Base-by-base conservation (phyloP, 2,888 invertebrate genomes). In the Meandrusa payeni region DNA sequence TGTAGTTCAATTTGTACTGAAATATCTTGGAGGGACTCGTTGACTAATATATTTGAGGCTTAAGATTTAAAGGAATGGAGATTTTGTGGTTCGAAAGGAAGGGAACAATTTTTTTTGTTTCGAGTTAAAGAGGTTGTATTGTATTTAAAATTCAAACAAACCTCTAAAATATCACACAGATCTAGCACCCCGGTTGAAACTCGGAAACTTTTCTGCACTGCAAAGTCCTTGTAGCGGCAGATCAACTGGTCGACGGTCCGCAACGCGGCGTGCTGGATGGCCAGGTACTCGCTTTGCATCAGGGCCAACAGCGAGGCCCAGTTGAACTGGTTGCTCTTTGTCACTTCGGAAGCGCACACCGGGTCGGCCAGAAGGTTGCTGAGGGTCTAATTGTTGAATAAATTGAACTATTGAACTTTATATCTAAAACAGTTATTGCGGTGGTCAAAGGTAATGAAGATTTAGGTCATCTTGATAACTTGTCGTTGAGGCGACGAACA, bases 291-390 rank as follows among this genome's bases (percentile, higher is more conserved):
- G 57, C 89, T 87, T 51, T 76, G 76, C 64, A 89, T 81, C 28
- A 89, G 63, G 1, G 79, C 76, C 12, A 89, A 71, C 0, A 90
- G 61, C 0, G 80, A 71, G 0, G 75, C 68, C 76, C 90, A 88
- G 45, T 74, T 80, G 53, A 90, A 89, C 52, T 83, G 78, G 58
- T 80, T 69, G 51, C 76, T 85, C 56, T 81, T 85, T 0, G 86
- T 85, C 28, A 90, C 81, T 54, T 76, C 71, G 0, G 82, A 61
- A 0, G 82, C 81, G 17, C 82, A 86, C 0, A 77, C 57, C 0
- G 88, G 85, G 45, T 90, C 90, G 7, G 79, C 80, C n/a, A 90
- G 59, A 1, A 90, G 64, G 52, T 90, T 89, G 54, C 79, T 78
- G 2, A 90, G 54, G 0, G 77, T 82, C 15, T 15, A 15, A 15